These are phyloP conservation scores for Dorcus parallelipipedus DNA, from an alignment of 2,888 invertebrate species.

Conservation along the genomic window DNA sequence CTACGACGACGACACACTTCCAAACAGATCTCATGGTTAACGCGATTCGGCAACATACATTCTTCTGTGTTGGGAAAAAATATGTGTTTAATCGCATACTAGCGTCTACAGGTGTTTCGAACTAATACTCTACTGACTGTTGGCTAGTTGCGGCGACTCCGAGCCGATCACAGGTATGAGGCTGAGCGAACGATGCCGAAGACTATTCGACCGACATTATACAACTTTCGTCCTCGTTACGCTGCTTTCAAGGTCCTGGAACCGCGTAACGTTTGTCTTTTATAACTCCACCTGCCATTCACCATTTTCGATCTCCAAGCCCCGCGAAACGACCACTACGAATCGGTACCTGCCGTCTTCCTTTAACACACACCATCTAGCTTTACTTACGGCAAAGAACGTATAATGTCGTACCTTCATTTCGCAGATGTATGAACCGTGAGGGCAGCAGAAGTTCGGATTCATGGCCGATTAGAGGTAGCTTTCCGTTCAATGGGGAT, in stretches of 20 bases:
- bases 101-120: conserved; percentile 52
- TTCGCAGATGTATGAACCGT: conserved; percentile 11
- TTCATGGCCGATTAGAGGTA: conserved; percentile 43
- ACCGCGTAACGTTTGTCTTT: conserved; percentile 20
- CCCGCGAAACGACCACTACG: conserved; percentile 56
- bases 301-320: conserved; percentile 68
- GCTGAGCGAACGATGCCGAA: conserved; percentile 22
- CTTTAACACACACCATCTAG: conserved; percentile 27
- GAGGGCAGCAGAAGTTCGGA: conserved; percentile 36
- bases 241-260: conserved; percentile 12
- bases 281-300: conserved; percentile 37
- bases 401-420: conserved; percentile 6
- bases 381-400: conserved; percentile 34
- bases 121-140: conserved; percentile 53
- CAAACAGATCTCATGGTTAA: conserved; percentile 40
- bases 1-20: conserved; percentile 37
- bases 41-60: conserved; percentile 41
- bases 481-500: conserved; percentile 22
- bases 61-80: conserved; percentile 19
- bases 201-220: conserved; percentile 19
- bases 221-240: conserved; percentile 7
- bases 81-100: conserved; percentile 44
- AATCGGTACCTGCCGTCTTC: conserved; percentile 52
- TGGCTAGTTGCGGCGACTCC: conserved; percentile 44
- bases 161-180: conserved; percentile 41